Percentiles rank a stretch among this genome's conserved stretches.
Conservation (phyloP, 1,140 invertebrate genomes). For the Idris sp. region DNA sequence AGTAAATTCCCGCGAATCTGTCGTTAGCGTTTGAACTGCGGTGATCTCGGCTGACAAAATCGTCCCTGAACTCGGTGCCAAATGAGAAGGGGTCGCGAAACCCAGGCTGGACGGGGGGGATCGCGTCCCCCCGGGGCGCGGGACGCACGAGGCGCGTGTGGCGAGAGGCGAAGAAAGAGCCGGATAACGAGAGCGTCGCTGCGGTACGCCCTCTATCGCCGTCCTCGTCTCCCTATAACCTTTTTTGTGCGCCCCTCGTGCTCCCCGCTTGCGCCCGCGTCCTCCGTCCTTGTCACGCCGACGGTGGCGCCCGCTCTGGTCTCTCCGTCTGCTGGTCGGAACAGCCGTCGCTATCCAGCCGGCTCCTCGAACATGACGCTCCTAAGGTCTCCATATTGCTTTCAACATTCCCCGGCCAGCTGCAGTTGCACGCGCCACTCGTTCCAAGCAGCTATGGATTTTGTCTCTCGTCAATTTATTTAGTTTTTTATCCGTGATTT, state of each 20-base stretch:
- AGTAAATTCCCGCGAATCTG: no score
- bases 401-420: conserved; percentile 74
- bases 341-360: conserved; percentile 69
- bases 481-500: no score
- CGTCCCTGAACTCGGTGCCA: conserved; percentile 71
- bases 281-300: conserved; percentile 24
- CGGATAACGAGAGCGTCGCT: conserved; percentile 39
- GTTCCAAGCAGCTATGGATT: background rate
- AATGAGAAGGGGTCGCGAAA: conserved; percentile 69
- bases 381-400: conserved; percentile 51
- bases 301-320: background rate
- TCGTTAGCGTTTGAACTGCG: no score
- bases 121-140: background rate
- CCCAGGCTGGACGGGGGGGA: conserved; percentile 2
- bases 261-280: conserved; percentile 8
- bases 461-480: no score
- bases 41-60: conserved; percentile 69
- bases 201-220: conserved; percentile 46
- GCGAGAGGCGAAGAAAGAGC: conserved; percentile 53
- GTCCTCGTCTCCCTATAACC: conserved; percentile 28
- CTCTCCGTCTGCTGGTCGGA: conserved; percentile 35
- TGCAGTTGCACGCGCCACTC: conserved; percentile 70
- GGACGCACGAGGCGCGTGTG: conserved; percentile 5
- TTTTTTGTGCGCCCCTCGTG: conserved; percentile 31
- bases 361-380: conserved; percentile 64